These are phyloP conservation scores for Bettongia penicillata DNA, from an alignment of 2,113 vertebrate species.

Conservation along the genomic window DNA sequence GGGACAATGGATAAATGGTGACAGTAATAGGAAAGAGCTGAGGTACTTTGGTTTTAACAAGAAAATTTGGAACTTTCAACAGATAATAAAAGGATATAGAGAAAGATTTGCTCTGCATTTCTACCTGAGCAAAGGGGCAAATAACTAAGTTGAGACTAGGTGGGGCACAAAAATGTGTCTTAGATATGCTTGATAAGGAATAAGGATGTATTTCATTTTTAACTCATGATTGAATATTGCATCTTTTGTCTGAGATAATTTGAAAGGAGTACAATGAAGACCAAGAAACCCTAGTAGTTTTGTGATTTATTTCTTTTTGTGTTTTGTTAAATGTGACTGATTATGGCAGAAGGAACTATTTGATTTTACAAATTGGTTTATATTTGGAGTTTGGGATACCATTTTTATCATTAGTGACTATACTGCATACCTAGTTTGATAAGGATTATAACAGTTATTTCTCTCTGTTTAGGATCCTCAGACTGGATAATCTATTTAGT, in stretches of 20 bases:
- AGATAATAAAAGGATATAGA: background rate
- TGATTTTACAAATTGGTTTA: background rate
- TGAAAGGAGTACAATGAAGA: background rate
- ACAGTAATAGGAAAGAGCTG: background rate
- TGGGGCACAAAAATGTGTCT: background rate
- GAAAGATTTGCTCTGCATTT: background rate
- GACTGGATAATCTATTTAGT: background rate
- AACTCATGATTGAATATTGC: background rate
- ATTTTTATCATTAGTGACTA: background rate
- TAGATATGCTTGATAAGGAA: background rate
- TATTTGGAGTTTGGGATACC: background rate
- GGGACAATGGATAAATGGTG: conserved; percentile 3
- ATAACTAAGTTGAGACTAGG: background rate
- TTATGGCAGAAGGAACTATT: background rate
- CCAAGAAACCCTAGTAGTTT: background rate
- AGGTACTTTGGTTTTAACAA: background rate
- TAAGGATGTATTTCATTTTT: background rate
- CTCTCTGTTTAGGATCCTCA: background rate
- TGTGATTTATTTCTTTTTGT: background rate
- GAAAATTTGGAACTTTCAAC: conserved; percentile 13
- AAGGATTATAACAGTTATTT: background rate
- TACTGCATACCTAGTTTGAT: background rate
- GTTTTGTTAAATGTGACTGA: background rate
- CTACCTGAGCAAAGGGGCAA: background rate
- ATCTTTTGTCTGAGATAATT: background rate